Conservation (phyloP, 2,113 vertebrate species). For the pig (Sus scrofa) region T2T-Sscrofa CM000812.6:47477501-47478000, state of each 20-base stretch:
- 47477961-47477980: not conserved
- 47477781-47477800: not conserved
- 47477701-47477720: not conserved
- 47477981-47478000: not conserved
- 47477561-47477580: not conserved
- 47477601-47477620: not conserved
- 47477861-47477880: not conserved
- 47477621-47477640: not conserved
- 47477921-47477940: not conserved
- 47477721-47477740: not conserved
- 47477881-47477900: not conserved
- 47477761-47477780: not conserved
- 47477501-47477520: not conserved
- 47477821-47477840: not conserved
- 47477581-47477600: not conserved
- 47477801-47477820: not conserved
- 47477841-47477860: not conserved
- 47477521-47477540: not conserved
- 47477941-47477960: not conserved
- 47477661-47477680: not conserved
- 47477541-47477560: not conserved
- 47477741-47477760: no score
- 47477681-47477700: not conserved
- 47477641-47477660: not conserved
- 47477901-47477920: not conserved